Base-by-base conservation (phyloP, 2,113 vertebrate genomes). In the Poecilia latipinna region DNA sequence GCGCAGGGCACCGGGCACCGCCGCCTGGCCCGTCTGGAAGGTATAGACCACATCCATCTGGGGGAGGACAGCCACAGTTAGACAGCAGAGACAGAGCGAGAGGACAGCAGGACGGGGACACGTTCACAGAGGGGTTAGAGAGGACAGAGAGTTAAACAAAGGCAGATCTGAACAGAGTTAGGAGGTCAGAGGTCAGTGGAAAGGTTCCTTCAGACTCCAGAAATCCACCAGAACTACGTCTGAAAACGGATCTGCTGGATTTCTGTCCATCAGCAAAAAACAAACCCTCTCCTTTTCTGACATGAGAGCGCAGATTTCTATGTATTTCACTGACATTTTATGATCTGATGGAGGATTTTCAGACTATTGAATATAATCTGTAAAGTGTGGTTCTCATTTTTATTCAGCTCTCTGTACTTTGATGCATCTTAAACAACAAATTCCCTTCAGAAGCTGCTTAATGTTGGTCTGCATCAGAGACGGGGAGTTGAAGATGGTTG, bases 11-110 rank as follows among this genome's bases (percentile, higher is more conserved):
- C 97, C 96, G 77, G 98, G 96, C 94, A 97, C 96, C 77, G 96
- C 92, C 82, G 96, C 95, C 93, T 95, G 94, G 93, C 96, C 96
- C 91, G 97, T 97, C 97, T 99, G 98, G 97, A 99, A 99, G 96
- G 96, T 98, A 95, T 98, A 98, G 95, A 99, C 97, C 95, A 99
- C 98, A 94, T 98, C 98, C 95, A 99, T 99, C 98, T 99, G 97
- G 96, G 96, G 96, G 97, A 91, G 96, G 94, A 96, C 90, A 96
- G 93, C 95, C 92, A 96, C 92, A 96, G 79, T 88, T 86, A 89
- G 86, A 84, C 2, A 82, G 83, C 35, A 79, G 75, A 83, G 75
- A 90, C 60, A 83, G 79, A 79, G 76, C 63, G 0, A 61, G 66
- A 61, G 62, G 37, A 72, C 68, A 89, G 88, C 51, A 82, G 35